Conservation (phyloP, 35 echinoderm and acorn worm genomes). For the Hemicentrotus pulcherrimus region DNA sequence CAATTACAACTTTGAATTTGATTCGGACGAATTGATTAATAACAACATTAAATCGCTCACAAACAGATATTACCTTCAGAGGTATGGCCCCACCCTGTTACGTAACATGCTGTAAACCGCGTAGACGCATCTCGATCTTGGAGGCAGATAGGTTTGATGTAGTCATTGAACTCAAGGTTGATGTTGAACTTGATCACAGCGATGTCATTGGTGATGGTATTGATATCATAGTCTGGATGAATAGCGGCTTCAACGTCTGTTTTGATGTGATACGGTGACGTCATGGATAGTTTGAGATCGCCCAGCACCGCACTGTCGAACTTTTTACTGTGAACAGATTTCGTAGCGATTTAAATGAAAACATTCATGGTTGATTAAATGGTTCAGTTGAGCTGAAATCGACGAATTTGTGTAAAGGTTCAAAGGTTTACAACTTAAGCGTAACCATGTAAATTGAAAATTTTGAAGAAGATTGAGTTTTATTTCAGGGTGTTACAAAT, state of each 20-base stretch:
- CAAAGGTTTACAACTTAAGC: background rate
- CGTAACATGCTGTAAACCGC: background rate
- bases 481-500: background rate
- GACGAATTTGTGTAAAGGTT: background rate
- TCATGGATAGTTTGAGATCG: conserved; percentile 36
- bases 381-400: no score
- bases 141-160: conserved; percentile 23
- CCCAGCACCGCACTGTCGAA: conserved; percentile 1
- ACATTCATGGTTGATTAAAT: background rate
- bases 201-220: conserved; percentile 11
- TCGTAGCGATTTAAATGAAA: background rate
- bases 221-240: conserved; percentile 27
- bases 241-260: background rate
- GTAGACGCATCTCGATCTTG: background rate
- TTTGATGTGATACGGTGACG: conserved; percentile 14
- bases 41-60: background rate
- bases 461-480: background rate
- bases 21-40: background rate
- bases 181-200: background rate
- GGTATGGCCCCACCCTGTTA: conserved; percentile 44
- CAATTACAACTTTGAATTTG: background rate
- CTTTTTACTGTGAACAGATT: background rate
- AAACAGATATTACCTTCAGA: conserved; percentile 20
- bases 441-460: background rate
- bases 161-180: background rate